These are phyloP conservation scores for Drosophila acutilabella DNA, from an alignment of 2,888 invertebrate genomes.

Conservation along the genomic window DNA sequence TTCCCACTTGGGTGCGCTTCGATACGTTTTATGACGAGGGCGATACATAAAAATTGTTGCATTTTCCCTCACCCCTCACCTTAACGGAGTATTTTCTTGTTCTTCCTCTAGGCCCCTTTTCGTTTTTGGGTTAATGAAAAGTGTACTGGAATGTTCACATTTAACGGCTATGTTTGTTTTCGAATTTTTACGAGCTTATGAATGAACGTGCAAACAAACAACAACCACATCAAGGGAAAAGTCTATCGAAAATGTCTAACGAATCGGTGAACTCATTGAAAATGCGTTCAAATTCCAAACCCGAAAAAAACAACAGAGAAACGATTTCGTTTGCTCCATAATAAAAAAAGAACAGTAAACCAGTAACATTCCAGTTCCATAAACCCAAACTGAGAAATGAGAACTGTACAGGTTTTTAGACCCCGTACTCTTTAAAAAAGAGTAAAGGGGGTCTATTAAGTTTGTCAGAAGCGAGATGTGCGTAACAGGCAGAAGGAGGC, in stretches of 20 bases:
- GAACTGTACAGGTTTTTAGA: slow-evolving; percentile 14
- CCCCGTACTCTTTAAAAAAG: too few relatives aligned
- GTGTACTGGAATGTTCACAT: slow-evolving; percentile 48
- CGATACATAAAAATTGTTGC: slow-evolving; percentile 29
- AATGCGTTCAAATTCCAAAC: slow-evolving; percentile 35
- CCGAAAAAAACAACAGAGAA: slow-evolving; percentile 13
- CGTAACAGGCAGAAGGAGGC: too few relatives aligned
- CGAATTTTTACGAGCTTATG: slow-evolving; percentile 66
- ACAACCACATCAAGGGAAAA: background rate
- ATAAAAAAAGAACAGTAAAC: slow-evolving; percentile 30
- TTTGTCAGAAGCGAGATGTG: too few relatives aligned
- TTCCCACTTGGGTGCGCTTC: slow-evolving; percentile 49
- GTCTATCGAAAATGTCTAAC: slow-evolving; percentile 20
- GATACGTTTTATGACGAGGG: slow-evolving; percentile 52
- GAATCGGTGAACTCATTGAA: slow-evolving; percentile 33
- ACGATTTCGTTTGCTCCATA: background rate
- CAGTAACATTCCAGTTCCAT: slow-evolving; percentile 24
- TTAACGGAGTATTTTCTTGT: slow-evolving; percentile 5
- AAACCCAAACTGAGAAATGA: slow-evolving; percentile 3
- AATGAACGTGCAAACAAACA: slow-evolving; percentile 66
- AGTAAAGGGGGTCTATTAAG: too few relatives aligned
- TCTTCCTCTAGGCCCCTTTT: slow-evolving; percentile 3
- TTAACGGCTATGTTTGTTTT: slow-evolving; percentile 54
- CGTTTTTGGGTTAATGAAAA: slow-evolving; percentile 65
- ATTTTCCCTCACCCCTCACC: slow-evolving; percentile 16